Conservation (phyloP, 2,113 vertebrate species). For the Notothenia rossii region DNA sequence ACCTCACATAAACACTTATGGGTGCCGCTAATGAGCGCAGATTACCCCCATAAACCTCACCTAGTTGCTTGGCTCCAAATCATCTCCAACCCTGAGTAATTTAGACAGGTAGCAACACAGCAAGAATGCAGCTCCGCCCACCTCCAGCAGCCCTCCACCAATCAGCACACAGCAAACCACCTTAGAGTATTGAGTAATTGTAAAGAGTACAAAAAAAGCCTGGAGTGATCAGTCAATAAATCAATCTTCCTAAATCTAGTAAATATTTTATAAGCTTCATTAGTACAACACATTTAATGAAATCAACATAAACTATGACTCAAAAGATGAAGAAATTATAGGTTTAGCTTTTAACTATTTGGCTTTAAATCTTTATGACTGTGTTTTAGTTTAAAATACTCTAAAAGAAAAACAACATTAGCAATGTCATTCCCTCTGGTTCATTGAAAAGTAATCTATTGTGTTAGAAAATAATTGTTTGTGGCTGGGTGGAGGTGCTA, state of each 20-base stretch:
- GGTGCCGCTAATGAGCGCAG: slow-evolving; percentile 58
- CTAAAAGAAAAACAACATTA: not conserved
- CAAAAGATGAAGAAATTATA: not conserved
- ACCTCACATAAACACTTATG: slow-evolving; percentile 54
- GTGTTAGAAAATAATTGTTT: not conserved
- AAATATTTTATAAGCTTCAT: slow-evolving; percentile 15
- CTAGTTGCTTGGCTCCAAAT: slow-evolving; percentile 28
- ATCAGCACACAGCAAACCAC: slow-evolving; percentile 18
- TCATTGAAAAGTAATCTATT: not conserved
- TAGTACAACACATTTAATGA: not conserved
- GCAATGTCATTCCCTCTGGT: not conserved
- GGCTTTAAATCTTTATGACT: not conserved
- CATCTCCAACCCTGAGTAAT: slow-evolving; percentile 16
- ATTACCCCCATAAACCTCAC: slow-evolving; percentile 47
- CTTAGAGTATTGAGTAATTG: slow-evolving; percentile 25
- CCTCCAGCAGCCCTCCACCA: slow-evolving; percentile 16
- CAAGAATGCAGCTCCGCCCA: slow-evolving; percentile 50
- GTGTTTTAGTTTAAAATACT: not conserved
- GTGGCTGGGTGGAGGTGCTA: not conserved
- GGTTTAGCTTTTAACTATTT: no score
- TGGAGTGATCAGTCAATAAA: slow-evolving; percentile 29
- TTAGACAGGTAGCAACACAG: slow-evolving; percentile 48
- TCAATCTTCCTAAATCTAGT: not conserved
- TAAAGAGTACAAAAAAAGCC: not conserved
- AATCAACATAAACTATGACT: not conserved